Percentiles rank a stretch among this genome's conserved stretches.
phyloP scores from a whole-genome alignment of 2,888 invertebrate genomes.

The Cryptocephalus primarius region DNA sequence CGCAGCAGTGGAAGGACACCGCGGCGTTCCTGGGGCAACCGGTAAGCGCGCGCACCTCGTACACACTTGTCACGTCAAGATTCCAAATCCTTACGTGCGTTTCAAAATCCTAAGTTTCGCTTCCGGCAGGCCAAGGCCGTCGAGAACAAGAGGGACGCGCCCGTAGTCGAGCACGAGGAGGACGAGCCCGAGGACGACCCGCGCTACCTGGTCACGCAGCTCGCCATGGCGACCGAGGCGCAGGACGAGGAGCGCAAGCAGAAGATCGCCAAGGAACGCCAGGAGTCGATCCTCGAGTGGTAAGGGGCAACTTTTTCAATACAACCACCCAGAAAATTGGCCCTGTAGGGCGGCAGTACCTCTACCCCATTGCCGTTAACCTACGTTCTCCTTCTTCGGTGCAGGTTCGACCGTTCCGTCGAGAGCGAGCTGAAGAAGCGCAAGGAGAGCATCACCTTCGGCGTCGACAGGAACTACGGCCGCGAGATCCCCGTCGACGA shows the following conservation, averaged over 20 bases:
- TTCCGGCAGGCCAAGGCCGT: no score
- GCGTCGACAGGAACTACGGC: background rate
- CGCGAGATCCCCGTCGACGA: constrained; percentile 6
- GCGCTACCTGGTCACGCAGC: constrained; percentile 10
- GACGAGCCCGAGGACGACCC: constrained; percentile 14
- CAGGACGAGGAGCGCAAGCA: constrained; percentile 1
- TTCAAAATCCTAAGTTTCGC: no score
- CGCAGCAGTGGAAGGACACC: no score
- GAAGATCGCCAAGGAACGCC: constrained; percentile 6
- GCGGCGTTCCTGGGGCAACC: no score
- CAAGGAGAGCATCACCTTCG: constrained; percentile 9
- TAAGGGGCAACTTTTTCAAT: no score
- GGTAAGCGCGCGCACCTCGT: no score
- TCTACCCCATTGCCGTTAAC: no score
- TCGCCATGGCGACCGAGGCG: constrained; percentile 8
- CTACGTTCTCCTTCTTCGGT: background rate
- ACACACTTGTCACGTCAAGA: no score
- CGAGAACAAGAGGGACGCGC: no score
- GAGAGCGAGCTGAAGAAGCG: constrained; percentile 26
- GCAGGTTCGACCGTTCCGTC: constrained; percentile 26
- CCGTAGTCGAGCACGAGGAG: constrained; percentile 4
- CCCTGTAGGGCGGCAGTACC: no score
- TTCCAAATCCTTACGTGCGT: no score
- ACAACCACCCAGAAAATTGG: no score
- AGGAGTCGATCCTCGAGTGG: constrained; percentile 20